Percentiles rank a stretch among this genome's conserved stretches.
Evolutionary conservation across 2,797 vertebrate genomes (phyloP).

Genomic region (Acanthurus lineatus): DNA sequence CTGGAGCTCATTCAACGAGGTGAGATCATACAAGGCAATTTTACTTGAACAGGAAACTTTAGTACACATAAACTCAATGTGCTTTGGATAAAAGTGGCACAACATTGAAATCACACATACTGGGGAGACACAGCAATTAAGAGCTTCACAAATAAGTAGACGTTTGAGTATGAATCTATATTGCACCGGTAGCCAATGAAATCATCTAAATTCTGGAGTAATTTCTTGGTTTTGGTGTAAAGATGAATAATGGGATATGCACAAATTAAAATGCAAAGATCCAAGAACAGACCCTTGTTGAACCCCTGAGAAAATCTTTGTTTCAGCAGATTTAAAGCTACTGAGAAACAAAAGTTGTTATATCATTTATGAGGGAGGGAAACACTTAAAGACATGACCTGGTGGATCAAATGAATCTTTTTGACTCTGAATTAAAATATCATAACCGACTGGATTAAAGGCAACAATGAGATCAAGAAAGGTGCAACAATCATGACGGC

Average conservation of each 20-base stretch:
- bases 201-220: too few species aligned
- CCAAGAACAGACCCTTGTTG: neutral
- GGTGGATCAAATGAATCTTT: neutral
- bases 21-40: neutral
- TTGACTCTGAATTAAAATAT: neutral
- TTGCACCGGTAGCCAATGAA: neutral
- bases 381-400: neutral
- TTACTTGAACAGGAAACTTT: neutral
- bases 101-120: constrained; percentile 1
- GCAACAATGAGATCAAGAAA: neutral
- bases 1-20: neutral
- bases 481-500: neutral
- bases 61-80: too few species aligned
- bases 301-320: neutral
- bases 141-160: neutral
- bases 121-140: neutral
- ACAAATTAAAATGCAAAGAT: neutral
- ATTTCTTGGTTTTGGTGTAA: too few species aligned
- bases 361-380: neutral
- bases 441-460: neutral
- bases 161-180: neutral
- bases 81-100: too few species aligned
- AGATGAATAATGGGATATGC: neutral
- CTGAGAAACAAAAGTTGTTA: neutral
- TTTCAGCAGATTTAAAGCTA: constrained; percentile 5